Percentiles rank a stretch among this genome's conserved stretches.
These are phyloP conservation scores for Lynx canadensis DNA, from an alignment of 2,113 vertebrate genomes.

Conservation along the genomic window DNA sequence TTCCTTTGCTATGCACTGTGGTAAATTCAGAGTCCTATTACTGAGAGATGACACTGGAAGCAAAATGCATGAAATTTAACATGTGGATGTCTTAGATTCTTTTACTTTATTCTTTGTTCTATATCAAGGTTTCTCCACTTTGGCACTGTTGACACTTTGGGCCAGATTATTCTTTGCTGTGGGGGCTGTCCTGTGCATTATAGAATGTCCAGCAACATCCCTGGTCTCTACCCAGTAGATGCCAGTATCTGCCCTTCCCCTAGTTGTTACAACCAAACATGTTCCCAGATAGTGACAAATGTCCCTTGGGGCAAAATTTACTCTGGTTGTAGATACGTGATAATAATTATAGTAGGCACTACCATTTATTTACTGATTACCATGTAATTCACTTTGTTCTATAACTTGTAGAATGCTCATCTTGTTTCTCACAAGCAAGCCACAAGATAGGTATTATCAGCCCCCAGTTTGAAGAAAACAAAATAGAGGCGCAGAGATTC, in stretches of 20 bases:
- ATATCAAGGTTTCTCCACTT: not conserved
- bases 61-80: not conserved
- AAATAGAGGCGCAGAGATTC: not conserved
- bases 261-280: not conserved
- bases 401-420: not conserved
- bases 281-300: not conserved
- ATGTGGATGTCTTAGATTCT: conserved; percentile 26
- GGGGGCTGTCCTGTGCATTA: not conserved
- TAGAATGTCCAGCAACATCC: not conserved
- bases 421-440: not conserved
- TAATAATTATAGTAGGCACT: not conserved
- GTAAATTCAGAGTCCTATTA: not conserved
- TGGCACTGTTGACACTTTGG: not conserved
- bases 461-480: conserved; percentile 15
- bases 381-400: not conserved
- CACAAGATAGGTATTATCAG: not conserved
- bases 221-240: not conserved
- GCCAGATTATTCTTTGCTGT: not conserved
- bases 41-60: not conserved
- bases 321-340: not conserved
- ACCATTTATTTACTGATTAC: conserved; percentile 16
- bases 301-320: not conserved
- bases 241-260: not conserved
- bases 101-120: conserved; percentile 34
- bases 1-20: not conserved